These are phyloP conservation scores for Brachypodius melanocephalos DNA, from an alignment of 2,113 vertebrate genomes.

Conservation along the genomic window DNA sequence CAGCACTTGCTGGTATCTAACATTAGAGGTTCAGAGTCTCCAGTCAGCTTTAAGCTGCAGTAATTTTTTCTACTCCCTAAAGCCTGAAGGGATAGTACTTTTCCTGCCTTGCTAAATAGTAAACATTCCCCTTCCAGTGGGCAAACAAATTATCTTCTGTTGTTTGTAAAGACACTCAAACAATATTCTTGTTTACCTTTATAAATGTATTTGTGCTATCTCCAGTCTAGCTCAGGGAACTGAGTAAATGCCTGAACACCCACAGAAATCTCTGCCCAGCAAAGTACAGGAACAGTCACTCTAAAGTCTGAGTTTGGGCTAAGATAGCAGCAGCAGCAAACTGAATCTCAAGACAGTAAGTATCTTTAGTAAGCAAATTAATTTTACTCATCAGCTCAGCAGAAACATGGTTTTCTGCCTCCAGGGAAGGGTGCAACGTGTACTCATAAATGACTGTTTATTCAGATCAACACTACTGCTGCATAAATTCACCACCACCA, in stretches of 20 bases:
- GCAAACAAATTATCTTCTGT: constrained; percentile 17
- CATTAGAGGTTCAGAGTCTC: not conserved
- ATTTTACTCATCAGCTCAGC: not conserved
- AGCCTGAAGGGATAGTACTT: not conserved
- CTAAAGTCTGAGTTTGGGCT: not conserved
- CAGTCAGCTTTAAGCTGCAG: not conserved
- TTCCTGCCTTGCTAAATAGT: not conserved
- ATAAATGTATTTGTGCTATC: not conserved
- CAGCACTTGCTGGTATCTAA: not conserved
- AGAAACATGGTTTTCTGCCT: constrained; percentile 3
- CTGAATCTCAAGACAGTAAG: not conserved
- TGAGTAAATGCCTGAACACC: not conserved
- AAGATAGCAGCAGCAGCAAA: not conserved
- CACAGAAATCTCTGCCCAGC: not conserved
- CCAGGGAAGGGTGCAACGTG: not conserved
- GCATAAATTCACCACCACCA: not conserved
- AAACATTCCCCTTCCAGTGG: not conserved
- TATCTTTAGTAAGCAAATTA: not conserved
- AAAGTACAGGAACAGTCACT: not conserved
- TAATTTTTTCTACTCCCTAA: not conserved
- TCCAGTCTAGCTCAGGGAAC: not conserved
- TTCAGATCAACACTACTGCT: not conserved
- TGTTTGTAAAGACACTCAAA: not conserved
- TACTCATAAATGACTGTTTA: constrained; percentile 1
- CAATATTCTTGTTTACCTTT: constrained; percentile 4